phyloP scores from a whole-genome alignment of 2,888 invertebrate genomes.

The Coenonympha glycerion region DNA sequence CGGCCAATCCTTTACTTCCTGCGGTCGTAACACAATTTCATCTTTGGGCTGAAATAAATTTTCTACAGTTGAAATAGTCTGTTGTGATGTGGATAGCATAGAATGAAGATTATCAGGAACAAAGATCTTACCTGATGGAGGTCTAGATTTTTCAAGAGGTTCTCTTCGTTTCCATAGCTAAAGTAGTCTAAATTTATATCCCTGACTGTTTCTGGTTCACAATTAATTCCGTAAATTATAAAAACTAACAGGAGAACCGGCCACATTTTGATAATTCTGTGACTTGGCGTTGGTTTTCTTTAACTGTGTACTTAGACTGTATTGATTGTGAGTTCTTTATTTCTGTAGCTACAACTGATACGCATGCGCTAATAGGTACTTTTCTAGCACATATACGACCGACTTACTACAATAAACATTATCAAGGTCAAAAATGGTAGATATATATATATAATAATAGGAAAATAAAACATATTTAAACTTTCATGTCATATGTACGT shows the following conservation, averaged over 20 bases:
- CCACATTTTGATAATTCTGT: conserved; percentile 41
- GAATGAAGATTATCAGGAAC: not conserved
- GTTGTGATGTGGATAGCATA: too few relatives aligned
- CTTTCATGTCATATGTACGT: too few relatives aligned
- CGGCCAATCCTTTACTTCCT: conserved; percentile 80
- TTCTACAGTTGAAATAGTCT: not conserved
- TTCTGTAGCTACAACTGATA: conserved; percentile 25
- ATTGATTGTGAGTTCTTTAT: conserved; percentile 53
- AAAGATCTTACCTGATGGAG: conserved; percentile 53
- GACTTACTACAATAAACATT: conserved; percentile 24
- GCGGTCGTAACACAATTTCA: conserved; percentile 75
- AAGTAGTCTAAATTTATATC: conserved; percentile 69
- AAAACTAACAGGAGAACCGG: conserved; percentile 40
- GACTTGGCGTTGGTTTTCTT: conserved; percentile 40
- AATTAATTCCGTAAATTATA: conserved; percentile 43
- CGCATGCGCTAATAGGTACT: conserved; percentile 56
- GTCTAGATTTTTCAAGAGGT: conserved; percentile 58
- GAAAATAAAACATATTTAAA: conserved; percentile 38
- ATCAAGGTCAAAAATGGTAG: conserved; percentile 27
- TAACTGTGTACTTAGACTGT: conserved; percentile 42
- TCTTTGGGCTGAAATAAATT: conserved; percentile 57
- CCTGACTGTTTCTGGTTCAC: conserved; percentile 67
- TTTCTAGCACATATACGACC: conserved; percentile 30
- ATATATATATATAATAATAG: too few relatives aligned
- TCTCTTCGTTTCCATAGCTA: conserved; percentile 62